Evolutionary conservation across 2,888 invertebrate species (phyloP).

Genomic region (Bimastos eiseni): DNA sequence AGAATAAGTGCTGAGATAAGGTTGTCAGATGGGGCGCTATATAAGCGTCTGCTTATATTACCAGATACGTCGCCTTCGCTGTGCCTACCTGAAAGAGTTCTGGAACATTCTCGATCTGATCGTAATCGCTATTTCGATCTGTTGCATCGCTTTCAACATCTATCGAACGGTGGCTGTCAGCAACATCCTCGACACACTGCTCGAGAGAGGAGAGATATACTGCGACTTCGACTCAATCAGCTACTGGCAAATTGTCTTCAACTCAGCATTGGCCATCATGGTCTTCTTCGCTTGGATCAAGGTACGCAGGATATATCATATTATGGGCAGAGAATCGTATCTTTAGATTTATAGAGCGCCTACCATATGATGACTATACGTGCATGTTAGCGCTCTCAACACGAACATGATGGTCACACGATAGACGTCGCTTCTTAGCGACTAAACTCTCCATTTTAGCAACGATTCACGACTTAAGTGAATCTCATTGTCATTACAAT

Average conservation of each 20-base stretch:
- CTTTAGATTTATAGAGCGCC: too few relatives aligned
- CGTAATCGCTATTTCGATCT: conserved; percentile 66
- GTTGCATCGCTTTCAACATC: conserved; percentile 65
- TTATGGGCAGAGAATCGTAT: too few relatives aligned
- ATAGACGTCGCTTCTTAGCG: too few relatives aligned
- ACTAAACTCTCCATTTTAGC: too few relatives aligned
- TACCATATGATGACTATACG: too few relatives aligned
- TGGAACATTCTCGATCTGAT: conserved; percentile 72
- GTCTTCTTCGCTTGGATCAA: conserved; percentile 76
- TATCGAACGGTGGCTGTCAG: conserved; percentile 62
- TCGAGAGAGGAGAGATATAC: conserved; percentile 63
- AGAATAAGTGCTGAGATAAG: too few relatives aligned
- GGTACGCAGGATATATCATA: conserved; percentile 47
- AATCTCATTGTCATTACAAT: too few relatives aligned
- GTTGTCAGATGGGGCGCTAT: too few relatives aligned
- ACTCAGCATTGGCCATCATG: conserved; percentile 69
- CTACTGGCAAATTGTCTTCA: conserved; percentile 65
- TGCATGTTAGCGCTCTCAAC: too few relatives aligned
- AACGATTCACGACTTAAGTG: too few relatives aligned
- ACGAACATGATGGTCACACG: too few relatives aligned
- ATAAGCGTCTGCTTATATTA: neutral
- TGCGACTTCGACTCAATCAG: conserved; percentile 70
- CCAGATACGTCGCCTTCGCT: conserved; percentile 63
- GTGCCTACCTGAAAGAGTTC: conserved; percentile 66
- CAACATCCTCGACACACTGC: conserved; percentile 61